Conservation (phyloP, 2,797 vertebrate genomes). For the Pseudochromis fuscus region DNA sequence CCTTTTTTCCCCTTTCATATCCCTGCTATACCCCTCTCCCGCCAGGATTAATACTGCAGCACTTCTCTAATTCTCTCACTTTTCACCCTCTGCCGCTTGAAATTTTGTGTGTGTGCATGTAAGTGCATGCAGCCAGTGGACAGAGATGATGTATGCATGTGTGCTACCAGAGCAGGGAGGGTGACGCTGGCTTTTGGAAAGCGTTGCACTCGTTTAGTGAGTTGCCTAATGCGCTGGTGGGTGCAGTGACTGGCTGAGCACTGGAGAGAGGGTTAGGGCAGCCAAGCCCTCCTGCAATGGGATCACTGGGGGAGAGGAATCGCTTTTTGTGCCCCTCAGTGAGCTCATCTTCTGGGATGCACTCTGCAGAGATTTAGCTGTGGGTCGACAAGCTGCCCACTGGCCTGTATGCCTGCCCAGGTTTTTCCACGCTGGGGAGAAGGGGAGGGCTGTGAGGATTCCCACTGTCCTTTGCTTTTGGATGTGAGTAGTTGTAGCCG, state of each 20-base stretch:
- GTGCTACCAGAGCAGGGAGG: constrained; percentile 15
- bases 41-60: constrained; percentile 62
- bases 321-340: constrained; percentile 63
- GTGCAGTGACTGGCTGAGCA: constrained; percentile 63
- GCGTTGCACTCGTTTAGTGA: constrained; percentile 63
- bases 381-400: constrained; percentile 53
- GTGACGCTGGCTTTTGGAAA: constrained; percentile 41
- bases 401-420: constrained; percentile 40
- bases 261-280: constrained; percentile 55
- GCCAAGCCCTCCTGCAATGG: constrained; percentile 68
- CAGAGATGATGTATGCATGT: constrained; percentile 29
- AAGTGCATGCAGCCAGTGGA: constrained; percentile 29
- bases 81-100: constrained; percentile 34
- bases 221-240: constrained; percentile 57
- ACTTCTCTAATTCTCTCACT: constrained; percentile 35
- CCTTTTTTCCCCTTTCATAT: constrained; percentile 14
- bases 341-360: constrained; percentile 64
- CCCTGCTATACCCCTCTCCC: not conserved
- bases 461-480: constrained; percentile 46
- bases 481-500: constrained; percentile 64
- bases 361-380: constrained; percentile 64
- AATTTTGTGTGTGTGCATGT: not conserved
- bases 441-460: constrained; percentile 42
- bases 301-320: constrained; percentile 67
- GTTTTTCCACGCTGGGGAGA: constrained; percentile 47